Evolutionary conservation across 2,113 vertebrate species (phyloP).

Genomic region (Plecotus auritus): DNA sequence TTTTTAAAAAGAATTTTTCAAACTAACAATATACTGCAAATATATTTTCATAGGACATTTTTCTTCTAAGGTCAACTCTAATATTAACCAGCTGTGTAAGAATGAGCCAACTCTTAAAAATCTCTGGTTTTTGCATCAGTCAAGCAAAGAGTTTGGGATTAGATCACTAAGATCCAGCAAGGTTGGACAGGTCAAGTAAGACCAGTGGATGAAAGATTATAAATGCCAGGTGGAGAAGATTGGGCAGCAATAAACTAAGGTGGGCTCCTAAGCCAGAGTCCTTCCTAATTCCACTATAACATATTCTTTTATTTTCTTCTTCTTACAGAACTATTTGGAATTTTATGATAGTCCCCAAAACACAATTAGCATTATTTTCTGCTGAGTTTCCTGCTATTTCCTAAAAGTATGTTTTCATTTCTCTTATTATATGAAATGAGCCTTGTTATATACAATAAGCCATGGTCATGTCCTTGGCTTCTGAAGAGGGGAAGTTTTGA

Average conservation of each 20-base stretch:
- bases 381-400: background rate
- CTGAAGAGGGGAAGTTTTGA: background rate
- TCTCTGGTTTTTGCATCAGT: background rate
- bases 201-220: background rate
- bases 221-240: background rate
- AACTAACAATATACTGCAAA: background rate
- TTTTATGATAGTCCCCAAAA: background rate
- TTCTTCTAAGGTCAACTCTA: background rate
- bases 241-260: background rate
- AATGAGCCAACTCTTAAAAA: background rate
- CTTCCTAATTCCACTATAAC: background rate
- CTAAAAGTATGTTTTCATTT: slow-evolving; percentile 8
- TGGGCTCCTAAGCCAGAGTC: background rate
- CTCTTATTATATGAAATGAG: background rate
- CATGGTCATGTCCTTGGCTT: background rate
- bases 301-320: background rate
- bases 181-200: background rate
- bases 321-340: background rate
- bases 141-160: background rate
- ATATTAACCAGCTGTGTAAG: background rate
- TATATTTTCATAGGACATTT: background rate
- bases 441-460: background rate
- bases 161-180: background rate
- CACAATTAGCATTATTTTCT: background rate
- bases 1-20: background rate